phyloP scores from a whole-genome alignment of 2,113 vertebrate species.

The Tylochromis polylepis region DNA sequence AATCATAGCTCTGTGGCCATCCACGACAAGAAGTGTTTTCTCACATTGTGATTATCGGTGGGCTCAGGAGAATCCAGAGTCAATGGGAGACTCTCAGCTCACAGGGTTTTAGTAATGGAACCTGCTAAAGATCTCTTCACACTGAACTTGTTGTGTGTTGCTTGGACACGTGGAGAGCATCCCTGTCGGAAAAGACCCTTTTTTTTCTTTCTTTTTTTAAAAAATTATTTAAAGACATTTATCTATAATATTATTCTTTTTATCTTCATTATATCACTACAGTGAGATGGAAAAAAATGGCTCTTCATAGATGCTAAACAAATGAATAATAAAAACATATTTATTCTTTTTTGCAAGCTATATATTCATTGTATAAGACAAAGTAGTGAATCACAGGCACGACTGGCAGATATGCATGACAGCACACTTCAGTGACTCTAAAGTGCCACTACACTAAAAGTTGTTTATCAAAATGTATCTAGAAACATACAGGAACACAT shows the following conservation, averaged over 20 bases:
- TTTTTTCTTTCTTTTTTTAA: too few species aligned
- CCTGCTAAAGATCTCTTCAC: too few species aligned
- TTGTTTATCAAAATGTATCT: neutral
- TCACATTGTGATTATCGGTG: neutral
- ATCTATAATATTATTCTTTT: too few species aligned
- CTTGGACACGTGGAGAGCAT: too few species aligned
- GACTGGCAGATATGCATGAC: neutral
- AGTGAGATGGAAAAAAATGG: too few species aligned
- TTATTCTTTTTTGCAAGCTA: neutral
- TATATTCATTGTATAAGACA: neutral
- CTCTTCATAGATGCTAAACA: too few species aligned
- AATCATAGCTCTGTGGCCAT: neutral
- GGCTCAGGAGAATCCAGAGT: neutral
- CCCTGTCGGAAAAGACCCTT: too few species aligned
- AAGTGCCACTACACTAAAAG: neutral
- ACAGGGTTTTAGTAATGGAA: neutral
- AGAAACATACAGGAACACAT: neutral
- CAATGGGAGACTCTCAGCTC: neutral
- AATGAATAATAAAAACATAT: too few species aligned
- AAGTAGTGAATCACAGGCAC: neutral
- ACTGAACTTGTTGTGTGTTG: too few species aligned
- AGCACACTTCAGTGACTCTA: neutral
- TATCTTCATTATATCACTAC: too few species aligned
- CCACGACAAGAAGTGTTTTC: neutral
- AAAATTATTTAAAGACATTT: too few species aligned